These are phyloP conservation scores for Eurytemora carolleeae DNA, from an alignment of 1,140 invertebrate genomes.

Conservation along the genomic window DNA sequence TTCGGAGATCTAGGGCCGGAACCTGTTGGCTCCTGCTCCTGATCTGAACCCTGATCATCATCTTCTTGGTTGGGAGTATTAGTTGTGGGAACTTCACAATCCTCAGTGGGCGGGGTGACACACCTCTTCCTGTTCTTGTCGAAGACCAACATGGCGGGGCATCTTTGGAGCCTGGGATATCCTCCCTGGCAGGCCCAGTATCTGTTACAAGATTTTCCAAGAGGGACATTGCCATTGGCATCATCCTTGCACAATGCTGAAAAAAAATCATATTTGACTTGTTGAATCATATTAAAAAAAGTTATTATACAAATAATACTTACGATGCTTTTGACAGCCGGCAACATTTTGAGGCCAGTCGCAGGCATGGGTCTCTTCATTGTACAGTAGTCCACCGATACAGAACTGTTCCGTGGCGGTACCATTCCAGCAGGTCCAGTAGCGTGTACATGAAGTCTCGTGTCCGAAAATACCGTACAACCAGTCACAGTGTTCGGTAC, in stretches of 20 bases:
- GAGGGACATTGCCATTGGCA: conserved; percentile 47
- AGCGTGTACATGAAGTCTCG: conserved; percentile 71
- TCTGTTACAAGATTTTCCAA: conserved; percentile 73
- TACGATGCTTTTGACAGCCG: conserved; percentile 79
- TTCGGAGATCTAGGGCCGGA: not conserved
- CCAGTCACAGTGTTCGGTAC: conserved; percentile 72
- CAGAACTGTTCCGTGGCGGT: conserved; percentile 79
- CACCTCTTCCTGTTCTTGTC: conserved; percentile 58
- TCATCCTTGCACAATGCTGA: conserved; percentile 73
- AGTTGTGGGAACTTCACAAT: conserved; percentile 38
- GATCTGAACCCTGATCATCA: not conserved
- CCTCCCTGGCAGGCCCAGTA: conserved; percentile 85
- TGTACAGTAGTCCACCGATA: conserved; percentile 71
- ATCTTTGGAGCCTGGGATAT: conserved; percentile 66
- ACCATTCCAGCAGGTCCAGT: conserved; percentile 87
- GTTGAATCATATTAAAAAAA: not conserved
- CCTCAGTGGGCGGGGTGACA: conserved; percentile 65
- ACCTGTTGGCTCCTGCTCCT: not conserved
- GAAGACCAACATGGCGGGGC: conserved; percentile 73
- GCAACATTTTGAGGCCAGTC: conserved; percentile 83
- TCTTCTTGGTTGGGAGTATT: conserved; percentile 14
- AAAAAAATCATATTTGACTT: conserved; percentile 18
- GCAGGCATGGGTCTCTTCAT: conserved; percentile 67
- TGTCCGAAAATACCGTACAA: conserved; percentile 79
- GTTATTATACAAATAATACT: conserved; percentile 27